These are phyloP conservation scores for Megamerina dolium DNA, from an alignment of 2,888 invertebrate genomes.

Conservation along the genomic window DNA sequence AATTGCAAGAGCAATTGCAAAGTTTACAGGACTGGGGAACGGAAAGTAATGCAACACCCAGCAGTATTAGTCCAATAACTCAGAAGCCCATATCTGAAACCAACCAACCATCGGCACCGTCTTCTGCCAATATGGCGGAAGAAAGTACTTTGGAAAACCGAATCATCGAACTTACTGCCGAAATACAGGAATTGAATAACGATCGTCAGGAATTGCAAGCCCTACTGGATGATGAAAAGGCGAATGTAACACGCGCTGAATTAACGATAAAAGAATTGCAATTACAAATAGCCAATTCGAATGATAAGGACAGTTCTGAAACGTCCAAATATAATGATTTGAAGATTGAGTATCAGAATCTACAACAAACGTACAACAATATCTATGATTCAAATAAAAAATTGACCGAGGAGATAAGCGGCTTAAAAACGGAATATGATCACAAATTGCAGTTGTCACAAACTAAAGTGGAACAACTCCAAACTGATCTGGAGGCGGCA, in stretches of 20 bases:
- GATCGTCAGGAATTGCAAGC: slow-evolving; percentile 59
- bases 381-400: slow-evolving; percentile 16
- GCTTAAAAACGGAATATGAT: slow-evolving; percentile 11
- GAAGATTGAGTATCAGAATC: slow-evolving; percentile 29
- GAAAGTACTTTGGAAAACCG: slow-evolving; percentile 20
- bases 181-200: slow-evolving; percentile 55
- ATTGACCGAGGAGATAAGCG: slow-evolving; percentile 17
- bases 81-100: not conserved
- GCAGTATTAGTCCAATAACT: not conserved
- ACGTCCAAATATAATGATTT: slow-evolving; percentile 33
- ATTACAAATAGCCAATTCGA: slow-evolving; percentile 24
- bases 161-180: slow-evolving; percentile 53
- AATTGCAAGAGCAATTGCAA: slow-evolving; percentile 62
- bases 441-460: slow-evolving; percentile 2
- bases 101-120: not conserved
- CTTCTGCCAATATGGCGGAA: not conserved
- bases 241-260: slow-evolving; percentile 42
- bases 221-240: slow-evolving; percentile 53
- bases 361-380: slow-evolving; percentile 30
- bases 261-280: slow-evolving; percentile 31
- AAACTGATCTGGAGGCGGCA: slow-evolving; percentile 9
- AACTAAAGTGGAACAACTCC: not conserved
- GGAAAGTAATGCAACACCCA: not conserved
- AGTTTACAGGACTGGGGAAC: slow-evolving; percentile 52
- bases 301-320: slow-evolving; percentile 28